These are phyloP conservation scores for Delichon dasypus DNA, from an alignment of 2,797 vertebrate genomes.

Conservation along the genomic window DNA sequence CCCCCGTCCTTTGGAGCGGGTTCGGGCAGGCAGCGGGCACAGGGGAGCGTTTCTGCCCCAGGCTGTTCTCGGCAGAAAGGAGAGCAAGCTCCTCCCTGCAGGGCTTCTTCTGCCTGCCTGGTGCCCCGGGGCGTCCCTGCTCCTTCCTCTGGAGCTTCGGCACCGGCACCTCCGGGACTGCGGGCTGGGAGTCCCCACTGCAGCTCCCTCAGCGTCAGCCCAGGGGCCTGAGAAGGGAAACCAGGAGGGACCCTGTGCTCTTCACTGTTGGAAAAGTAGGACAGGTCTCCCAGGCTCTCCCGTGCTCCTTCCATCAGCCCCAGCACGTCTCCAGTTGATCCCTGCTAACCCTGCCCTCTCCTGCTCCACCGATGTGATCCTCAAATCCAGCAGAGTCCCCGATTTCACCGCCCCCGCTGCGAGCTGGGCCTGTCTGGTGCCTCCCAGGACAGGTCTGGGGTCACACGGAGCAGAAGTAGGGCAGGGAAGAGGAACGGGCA, in stretches of 20 bases:
- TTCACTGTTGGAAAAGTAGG: conserved; percentile 42
- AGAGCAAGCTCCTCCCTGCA: conserved; percentile 2
- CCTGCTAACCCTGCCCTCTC: background rate
- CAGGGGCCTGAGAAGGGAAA: conserved; percentile 17
- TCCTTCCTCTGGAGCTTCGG: conserved; percentile 28
- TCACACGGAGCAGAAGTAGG: background rate
- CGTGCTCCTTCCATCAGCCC: conserved; percentile 16
- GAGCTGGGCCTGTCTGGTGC: background rate
- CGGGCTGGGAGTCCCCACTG: background rate
- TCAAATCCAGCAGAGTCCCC: accelerated
- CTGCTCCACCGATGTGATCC: background rate
- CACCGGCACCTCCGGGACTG: background rate
- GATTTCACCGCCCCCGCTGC: accelerated
- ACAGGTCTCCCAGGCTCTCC: conserved; percentile 54
- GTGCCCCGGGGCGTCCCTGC: background rate
- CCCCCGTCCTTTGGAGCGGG: accelerated
- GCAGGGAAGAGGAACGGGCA: accelerated
- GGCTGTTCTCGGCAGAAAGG: background rate
- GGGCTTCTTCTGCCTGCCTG: background rate
- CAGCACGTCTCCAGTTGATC: background rate
- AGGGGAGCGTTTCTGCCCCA: background rate
- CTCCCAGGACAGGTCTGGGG: background rate
- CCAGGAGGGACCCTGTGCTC: conserved; percentile 15
- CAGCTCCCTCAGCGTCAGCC: background rate
- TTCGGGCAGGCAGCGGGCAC: background rate